phyloP scores from a whole-genome alignment of 2,797 vertebrate species.

The Graptemys geographica region DNA sequence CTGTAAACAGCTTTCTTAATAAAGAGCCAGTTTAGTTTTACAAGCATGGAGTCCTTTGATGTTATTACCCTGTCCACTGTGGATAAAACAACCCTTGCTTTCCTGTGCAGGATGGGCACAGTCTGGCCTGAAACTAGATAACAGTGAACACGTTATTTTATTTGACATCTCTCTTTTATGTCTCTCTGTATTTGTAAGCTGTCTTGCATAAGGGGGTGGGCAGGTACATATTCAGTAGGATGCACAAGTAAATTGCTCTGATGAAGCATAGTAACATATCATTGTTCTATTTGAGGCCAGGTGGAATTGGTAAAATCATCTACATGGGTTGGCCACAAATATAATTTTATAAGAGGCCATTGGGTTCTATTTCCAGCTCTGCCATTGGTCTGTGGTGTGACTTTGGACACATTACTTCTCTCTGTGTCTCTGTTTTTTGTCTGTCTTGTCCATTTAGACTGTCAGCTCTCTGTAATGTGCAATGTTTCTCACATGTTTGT shows the following conservation, averaged over 20 bases:
- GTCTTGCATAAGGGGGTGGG: not conserved
- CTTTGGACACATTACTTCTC: accelerated
- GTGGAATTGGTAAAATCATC: no score
- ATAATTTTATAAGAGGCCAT: not conserved
- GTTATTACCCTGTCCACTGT: no score
- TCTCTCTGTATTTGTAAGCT: not conserved
- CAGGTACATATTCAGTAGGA: not conserved
- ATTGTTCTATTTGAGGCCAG: not conserved
- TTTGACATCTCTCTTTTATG: not conserved
- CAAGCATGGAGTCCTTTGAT: not conserved
- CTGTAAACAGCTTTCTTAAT: no score
- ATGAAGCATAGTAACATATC: not conserved
- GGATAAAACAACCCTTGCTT: not conserved
- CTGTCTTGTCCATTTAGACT: not conserved
- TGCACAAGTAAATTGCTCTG: not conserved
- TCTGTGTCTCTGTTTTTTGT: not conserved
- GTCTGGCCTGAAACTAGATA: not conserved
- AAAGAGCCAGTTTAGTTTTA: no score
- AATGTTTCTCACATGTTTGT: accelerated
- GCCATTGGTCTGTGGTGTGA: no score
- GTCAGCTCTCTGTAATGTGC: not conserved
- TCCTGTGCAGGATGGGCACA: not conserved
- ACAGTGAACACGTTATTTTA: accelerated
- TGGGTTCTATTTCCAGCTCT: not conserved
- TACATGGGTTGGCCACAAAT: not conserved